Evolutionary conservation across 92 coral and sea anemone genomes (phyloP), one percentile per base, ranked within the genome.

Genomic region (Heliopora coerulea): DNA sequence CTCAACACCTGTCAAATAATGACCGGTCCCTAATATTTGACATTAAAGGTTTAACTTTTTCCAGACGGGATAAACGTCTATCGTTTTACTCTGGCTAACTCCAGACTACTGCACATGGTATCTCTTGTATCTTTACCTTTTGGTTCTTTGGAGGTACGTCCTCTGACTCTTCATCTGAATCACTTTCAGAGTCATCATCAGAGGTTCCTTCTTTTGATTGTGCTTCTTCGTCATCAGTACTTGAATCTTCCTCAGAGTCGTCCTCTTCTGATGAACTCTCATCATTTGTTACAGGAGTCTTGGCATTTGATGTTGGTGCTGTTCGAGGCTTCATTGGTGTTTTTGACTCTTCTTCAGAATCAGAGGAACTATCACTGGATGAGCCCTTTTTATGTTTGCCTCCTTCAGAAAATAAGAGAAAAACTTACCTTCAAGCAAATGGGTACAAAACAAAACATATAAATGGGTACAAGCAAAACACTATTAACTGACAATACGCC

Each of bases 201-300:
- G 56, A 54, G n/a, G 8, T 54, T 57, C 34, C 62, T 82, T 66
- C 35, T 5, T 39, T 34, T 35, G 27, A 49, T 46, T 32, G 37
- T 32, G 42, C 37, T 61, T 72, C 56, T 68, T 80, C 82, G 46
- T 80, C 40, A 23, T 74, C 80, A n/a, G 48, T 46, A 57, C 59
- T 56, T 5, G 72, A 65, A 39, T 84, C 84, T 20, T 66, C 70
- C 17, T 65, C 85, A 24, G 85, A 74, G 18, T 81, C 80, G 1
- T 76, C 76, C 13, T 69, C 70, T 9, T 83, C 90, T 8, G 87
- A 78, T 34, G 63, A 66, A 0, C 74, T 67, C 29, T 83, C 79
- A 1, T 67, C 62, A 18, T 39, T 27, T 29, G 46, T 59, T 40
- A 65, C 68, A 56, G 69, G 75, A 50, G 79, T 75, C 32, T 82